Conservation (phyloP, 2,113 vertebrate genomes). For the Microtus ochrogaster region DNA sequence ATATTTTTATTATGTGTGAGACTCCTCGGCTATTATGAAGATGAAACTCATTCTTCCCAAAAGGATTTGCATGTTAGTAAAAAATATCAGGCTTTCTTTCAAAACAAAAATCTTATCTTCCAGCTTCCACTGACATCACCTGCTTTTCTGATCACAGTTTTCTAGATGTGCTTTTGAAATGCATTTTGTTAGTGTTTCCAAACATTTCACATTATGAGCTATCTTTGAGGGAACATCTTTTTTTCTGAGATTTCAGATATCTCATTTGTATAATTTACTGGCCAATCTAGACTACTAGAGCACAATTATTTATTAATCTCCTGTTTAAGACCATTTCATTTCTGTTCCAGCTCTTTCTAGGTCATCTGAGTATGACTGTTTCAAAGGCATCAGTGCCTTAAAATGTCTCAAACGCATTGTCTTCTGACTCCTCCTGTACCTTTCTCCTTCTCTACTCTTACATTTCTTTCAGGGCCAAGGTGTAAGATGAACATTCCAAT, state of each 20-base stretch:
- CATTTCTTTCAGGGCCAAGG: background rate
- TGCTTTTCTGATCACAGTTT: background rate
- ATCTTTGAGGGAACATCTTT: background rate
- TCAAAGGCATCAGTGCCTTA: background rate
- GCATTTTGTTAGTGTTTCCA: background rate
- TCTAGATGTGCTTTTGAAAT: background rate
- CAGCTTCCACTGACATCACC: background rate
- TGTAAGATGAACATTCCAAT: background rate
- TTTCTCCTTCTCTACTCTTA: background rate
- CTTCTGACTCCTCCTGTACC: background rate
- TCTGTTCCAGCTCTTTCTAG: background rate
- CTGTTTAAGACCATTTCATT: background rate
- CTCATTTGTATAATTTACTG: constrained; percentile 14
- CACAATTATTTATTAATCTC: background rate
- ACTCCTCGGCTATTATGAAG: background rate
- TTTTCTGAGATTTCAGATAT: background rate
- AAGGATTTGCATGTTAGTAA: background rate
- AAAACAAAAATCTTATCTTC: background rate
- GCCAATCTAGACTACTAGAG: constrained; percentile 30
- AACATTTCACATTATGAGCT: background rate
- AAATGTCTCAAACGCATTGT: constrained; percentile 7
- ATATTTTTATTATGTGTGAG: background rate
- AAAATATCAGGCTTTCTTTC: constrained; percentile 2
- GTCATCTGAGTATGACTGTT: background rate
- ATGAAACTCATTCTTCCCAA: background rate